phyloP scores from a whole-genome alignment of 2,113 vertebrate genomes.

The cattle (Bos taurus) region ARS-UCD2.0 NC_037333.1:87425501-87426000 shows the following conservation, averaged over 20 bases:
- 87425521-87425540: neutral
- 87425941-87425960: constrained; percentile 63
- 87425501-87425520: neutral
- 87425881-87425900: constrained; percentile 92
- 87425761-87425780: neutral
- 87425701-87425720: neutral
- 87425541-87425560: neutral
- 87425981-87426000: constrained; percentile 27
- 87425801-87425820: constrained; percentile 24
- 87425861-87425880: constrained; percentile 91
- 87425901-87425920: constrained; percentile 79
- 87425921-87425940: constrained; percentile 78
- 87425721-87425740: neutral
- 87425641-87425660: neutral
- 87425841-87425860: constrained; percentile 90
- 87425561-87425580: neutral
- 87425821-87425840: constrained; percentile 42
- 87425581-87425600: neutral
- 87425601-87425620: neutral
- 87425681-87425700: neutral
- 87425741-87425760: neutral
- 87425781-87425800: neutral
- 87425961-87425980: constrained; percentile 64
- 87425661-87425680: neutral
- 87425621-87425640: neutral